Percentiles rank a stretch among this genome's conserved stretches.
Evolutionary conservation across 2,888 invertebrate species (phyloP).

Genomic region (Liopterus haemorrhoidalis): DNA sequence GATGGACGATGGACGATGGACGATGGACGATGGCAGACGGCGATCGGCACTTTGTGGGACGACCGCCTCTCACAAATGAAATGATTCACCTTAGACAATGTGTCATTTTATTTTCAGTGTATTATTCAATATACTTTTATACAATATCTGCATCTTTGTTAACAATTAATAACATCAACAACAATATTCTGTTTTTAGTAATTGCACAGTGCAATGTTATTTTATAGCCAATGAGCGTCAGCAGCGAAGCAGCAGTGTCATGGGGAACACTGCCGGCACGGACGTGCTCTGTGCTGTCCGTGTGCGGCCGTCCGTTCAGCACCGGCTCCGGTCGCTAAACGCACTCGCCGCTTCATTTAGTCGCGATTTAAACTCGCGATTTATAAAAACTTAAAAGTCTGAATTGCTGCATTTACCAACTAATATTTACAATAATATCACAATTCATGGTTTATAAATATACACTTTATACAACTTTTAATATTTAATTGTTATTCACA

Average conservation of each 20-base stretch:
- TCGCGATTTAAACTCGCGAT: too few species aligned
- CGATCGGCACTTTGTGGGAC: too few species aligned
- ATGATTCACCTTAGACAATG: conserved; percentile 9
- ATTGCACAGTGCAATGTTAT: conserved; percentile 32
- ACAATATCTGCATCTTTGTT: conserved; percentile 71
- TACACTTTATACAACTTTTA: conserved; percentile 23
- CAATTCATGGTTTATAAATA: conserved; percentile 33
- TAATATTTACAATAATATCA: conserved; percentile 45
- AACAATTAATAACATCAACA: conserved; percentile 72
- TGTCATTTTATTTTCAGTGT: conserved; percentile 23
- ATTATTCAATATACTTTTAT: conserved; percentile 43
- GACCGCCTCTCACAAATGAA: too few species aligned
- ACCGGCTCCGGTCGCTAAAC: too few species aligned
- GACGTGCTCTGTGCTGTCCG: too few species aligned
- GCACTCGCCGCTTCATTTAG: too few species aligned
- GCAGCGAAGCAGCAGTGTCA: too few species aligned
- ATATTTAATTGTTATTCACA: conserved; percentile 21
- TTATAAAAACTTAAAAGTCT: conserved; percentile 9
- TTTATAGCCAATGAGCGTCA: conserved; percentile 20
- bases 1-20: too few species aligned
- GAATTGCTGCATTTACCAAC: conserved; percentile 28
- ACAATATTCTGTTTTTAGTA: conserved; percentile 54
- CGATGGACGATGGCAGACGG: too few species aligned
- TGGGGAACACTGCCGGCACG: too few species aligned
- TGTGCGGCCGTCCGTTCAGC: too few species aligned